Conservation (phyloP, 1,140 invertebrate species). For the Amyelois transitella region DNA sequence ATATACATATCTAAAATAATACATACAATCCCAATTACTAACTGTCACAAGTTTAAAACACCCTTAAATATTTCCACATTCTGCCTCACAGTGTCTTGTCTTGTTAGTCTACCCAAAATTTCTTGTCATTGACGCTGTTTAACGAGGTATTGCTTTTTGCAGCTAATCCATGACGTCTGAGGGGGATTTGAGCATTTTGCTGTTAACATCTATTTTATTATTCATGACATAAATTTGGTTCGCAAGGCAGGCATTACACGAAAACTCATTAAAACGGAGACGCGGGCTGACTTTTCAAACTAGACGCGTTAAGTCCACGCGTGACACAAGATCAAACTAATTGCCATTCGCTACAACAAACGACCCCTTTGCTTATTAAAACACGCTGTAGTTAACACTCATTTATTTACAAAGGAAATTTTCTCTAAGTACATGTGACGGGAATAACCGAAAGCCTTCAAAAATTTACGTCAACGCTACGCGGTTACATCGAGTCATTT, state of each 20-base stretch:
- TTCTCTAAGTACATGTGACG: slow-evolving; percentile 11
- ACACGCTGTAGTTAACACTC: slow-evolving; percentile 40
- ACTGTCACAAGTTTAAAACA: too few relatives aligned
- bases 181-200: slow-evolving; percentile 58
- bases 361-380: slow-evolving; percentile 53
- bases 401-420: slow-evolving; percentile 38
- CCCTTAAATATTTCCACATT: too few relatives aligned
- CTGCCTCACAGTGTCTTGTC: too few relatives aligned
- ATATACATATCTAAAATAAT: too few relatives aligned
- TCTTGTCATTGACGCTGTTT: slow-evolving; percentile 49
- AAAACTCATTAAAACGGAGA: slow-evolving; percentile 71
- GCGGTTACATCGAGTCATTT: too few relatives aligned
- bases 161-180: slow-evolving; percentile 59
- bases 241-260: slow-evolving; percentile 65
- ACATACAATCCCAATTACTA: too few relatives aligned
- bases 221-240: slow-evolving; percentile 71
- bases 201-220: slow-evolving; percentile 57
- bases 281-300: slow-evolving; percentile 70
- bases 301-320: slow-evolving; percentile 71
- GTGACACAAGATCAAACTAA: slow-evolving; percentile 53
- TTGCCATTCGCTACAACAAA: slow-evolving; percentile 61
- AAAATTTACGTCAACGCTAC: too few relatives aligned
- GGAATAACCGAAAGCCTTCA: too few relatives aligned
- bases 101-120: neutral
- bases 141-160: slow-evolving; percentile 51